Base-by-base conservation (phyloP, 1,140 invertebrate genomes). In the Drosophila sproati region DNA sequence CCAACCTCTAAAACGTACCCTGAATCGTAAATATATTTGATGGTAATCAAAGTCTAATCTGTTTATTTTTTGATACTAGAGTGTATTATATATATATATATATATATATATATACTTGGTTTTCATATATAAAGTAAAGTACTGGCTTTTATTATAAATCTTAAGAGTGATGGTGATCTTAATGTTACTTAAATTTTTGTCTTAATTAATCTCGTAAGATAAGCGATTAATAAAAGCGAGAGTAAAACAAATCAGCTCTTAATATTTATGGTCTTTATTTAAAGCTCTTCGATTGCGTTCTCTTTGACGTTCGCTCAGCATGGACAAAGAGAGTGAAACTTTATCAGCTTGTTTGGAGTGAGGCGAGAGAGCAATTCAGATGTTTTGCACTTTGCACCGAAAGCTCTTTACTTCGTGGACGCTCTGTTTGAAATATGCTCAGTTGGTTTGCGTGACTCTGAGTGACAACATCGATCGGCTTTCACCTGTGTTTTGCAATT, bases 1-100 rank as follows among this genome's bases (percentile, higher is more conserved):
- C 95, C 47, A 96, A 95, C 93, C 92, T 96, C 55, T 96, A 73
- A 34, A 34, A 7, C 1, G 7, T 50, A 48, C 29, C 48, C 29
- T 74, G 34, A 60, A 20, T 0, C 20, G 20, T 20, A 20, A 20
- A 20, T 20, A 20, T 20, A 0, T 1, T 20, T 20, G 20, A 20
- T 20, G 20, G 20, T 20, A 1, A 20, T 20, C 20, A 93, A 95
- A 12, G 29, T 29, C 7, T 29, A 35, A 35, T n/a, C 5, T 62
- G 32, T 37, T 7, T 47, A 57, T 68, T 41, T 35, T 57, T 10
- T 64, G 31, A 34, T 31, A 48, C 20, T 34, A 10, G 28, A 29
- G 41, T n/a, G n/a, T n/a, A 31, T 51, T 6, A 37, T 43, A 28
- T 41, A 61, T 5, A 34, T 41, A 12, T 39, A 60, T n/a, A 41